Percentiles rank a stretch among this genome's conserved stretches.
These are phyloP conservation scores for Agrypnus murinus DNA, from an alignment of 2,888 invertebrate genomes.

Conservation along the genomic window DNA sequence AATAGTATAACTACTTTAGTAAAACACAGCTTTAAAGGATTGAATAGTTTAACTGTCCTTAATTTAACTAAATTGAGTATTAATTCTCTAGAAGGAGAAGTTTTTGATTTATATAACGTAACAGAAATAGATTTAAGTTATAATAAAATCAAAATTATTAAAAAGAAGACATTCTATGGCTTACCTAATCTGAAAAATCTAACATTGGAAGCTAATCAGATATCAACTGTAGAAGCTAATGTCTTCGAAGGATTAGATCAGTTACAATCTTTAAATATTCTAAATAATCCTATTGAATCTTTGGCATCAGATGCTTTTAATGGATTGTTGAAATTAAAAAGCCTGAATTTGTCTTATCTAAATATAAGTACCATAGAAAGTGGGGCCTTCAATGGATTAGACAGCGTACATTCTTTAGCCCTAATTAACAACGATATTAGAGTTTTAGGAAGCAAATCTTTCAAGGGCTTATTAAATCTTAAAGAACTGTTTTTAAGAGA, in stretches of 20 bases:
- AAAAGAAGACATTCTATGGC: not conserved
- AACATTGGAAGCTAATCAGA: conserved; percentile 10
- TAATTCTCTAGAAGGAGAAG: not conserved
- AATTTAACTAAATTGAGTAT: conserved; percentile 22
- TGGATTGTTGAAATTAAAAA: conserved; percentile 10
- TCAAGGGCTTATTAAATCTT: not conserved
- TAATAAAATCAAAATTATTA: not conserved
- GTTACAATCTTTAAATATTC: conserved; percentile 1
- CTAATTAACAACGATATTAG: conserved; percentile 6
- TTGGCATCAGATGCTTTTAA: conserved; percentile 5
- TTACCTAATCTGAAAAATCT: not conserved
- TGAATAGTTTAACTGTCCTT: conserved; percentile 2
- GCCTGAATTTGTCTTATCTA: conserved; percentile 18
- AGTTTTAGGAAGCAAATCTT: not conserved
- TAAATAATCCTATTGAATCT: conserved; percentile 15
- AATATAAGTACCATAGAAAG: not conserved
- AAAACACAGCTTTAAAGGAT: not conserved
- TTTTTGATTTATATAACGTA: conserved; percentile 7
- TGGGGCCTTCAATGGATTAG: conserved; percentile 17
- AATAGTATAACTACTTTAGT: not conserved
- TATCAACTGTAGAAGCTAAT: conserved; percentile 11
- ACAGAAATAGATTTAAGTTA: not conserved
- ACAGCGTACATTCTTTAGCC: conserved; percentile 6
- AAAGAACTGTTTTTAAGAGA: conserved; percentile 22
- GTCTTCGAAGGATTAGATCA: conserved; percentile 3